Evolutionary conservation across 2,113 vertebrate genomes (phyloP), one percentile per base, ranked within the genome.

Genomic region (Myotis lucifugus): DNA sequence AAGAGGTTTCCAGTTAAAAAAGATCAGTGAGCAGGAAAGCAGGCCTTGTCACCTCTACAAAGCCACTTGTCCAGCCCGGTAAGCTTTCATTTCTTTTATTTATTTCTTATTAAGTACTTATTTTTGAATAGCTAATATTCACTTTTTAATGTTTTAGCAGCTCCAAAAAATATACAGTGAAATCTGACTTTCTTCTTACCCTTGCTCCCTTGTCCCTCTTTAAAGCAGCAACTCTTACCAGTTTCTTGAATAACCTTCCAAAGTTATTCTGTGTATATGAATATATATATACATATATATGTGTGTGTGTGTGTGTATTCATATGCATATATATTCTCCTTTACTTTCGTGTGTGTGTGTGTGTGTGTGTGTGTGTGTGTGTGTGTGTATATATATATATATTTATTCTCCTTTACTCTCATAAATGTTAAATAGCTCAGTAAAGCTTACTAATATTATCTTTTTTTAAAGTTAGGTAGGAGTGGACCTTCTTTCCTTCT

Each of bases 61-160:
- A 98, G 98, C 99, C 93, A 99, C 98, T 67, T 99, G 98, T 96
- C 98, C 99, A 96, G 98, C 98, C 91, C 98, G 98, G 99, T 99
- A 97, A 96, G 97, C 61, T 70, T 96, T 61, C n/a, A 73, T 95
- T 93, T 84, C n/a, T 93, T 93, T 83, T 52, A 46, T 72, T 93
- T 78, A 9, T 48, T 85, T 82, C 76, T 85, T 19, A 85, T 74
- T 73, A 69, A 74, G 25, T 72, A 72, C 25, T 93, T 93, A 85
- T 46, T 85, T 95, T 93, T 95, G 7, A 79, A 83, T 93, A 90
- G 17, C 13, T 79, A 89, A 87, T 88, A 67, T 66, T n/a, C 17
- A 64, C 7, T 67, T 90, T 95, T 77, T 96, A 67, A 94, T 25
- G 2, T 73, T 96, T 95, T 89, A 84, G 50, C 11, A 42, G 34